A percentile compares a stretch with the other conserved stretches of the same genome.
phyloP scores from a whole-genome alignment of 1,140 invertebrate species.

The Marisa cornuarietis region DNA sequence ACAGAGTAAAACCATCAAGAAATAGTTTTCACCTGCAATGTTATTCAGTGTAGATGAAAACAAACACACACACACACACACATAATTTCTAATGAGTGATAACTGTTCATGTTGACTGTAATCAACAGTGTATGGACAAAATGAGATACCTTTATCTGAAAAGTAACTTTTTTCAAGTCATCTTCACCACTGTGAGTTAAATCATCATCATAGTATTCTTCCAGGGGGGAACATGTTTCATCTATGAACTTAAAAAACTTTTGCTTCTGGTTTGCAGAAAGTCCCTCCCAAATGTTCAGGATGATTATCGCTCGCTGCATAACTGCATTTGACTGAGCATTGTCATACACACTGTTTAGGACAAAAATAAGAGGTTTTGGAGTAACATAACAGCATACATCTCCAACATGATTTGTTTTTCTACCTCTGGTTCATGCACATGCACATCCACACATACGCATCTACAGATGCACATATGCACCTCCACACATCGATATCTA shows the following conservation, averaged over 20 bases:
- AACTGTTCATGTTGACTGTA: background rate
- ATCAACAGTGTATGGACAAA: background rate
- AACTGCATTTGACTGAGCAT: constrained; percentile 62
- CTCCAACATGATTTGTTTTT: too few species aligned
- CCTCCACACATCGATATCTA: background rate
- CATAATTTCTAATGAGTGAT: background rate
- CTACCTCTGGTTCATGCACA: too few species aligned
- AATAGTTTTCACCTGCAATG: background rate
- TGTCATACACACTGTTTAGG: constrained; percentile 45
- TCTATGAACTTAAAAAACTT: constrained; percentile 49
- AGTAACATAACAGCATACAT: too few species aligned
- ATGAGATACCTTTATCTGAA: constrained; percentile 59
- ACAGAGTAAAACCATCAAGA: constrained; percentile 4
- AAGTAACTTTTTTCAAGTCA: constrained; percentile 62
- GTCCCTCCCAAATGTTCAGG: constrained; percentile 55
- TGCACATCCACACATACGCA: too few species aligned
- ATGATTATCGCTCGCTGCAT: constrained; percentile 64
- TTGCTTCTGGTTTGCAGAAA: constrained; percentile 40
- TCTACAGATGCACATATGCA: background rate
- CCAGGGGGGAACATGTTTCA: constrained; percentile 44
- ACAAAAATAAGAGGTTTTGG: too few species aligned
- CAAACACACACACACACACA: background rate
- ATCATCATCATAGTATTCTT: constrained; percentile 61
- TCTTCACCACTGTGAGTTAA: constrained; percentile 52
- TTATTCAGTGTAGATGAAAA: background rate